phyloP scores from a whole-genome alignment of 2,888 invertebrate genomes.

The Rosalia funebris region DNA sequence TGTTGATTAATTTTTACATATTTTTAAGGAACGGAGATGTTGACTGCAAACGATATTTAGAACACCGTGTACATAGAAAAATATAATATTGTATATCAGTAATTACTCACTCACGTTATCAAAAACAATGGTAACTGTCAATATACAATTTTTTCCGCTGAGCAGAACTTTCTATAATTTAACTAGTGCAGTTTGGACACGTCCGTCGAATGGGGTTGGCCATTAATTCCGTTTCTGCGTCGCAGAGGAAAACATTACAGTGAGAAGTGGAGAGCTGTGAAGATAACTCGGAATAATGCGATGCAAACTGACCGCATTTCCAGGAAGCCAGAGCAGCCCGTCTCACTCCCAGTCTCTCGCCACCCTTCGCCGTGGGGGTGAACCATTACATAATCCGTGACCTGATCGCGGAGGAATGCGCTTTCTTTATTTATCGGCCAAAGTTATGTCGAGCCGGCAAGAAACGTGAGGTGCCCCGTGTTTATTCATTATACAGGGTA shows the following conservation, averaged over 20 bases:
- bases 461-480: neutral
- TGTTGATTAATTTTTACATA: too few species aligned
- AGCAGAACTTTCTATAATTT: too few species aligned
- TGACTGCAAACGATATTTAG: too few species aligned
- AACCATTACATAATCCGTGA: slow-evolving; percentile 16
- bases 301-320: slow-evolving; percentile 12
- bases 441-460: neutral
- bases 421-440: slow-evolving; percentile 8
- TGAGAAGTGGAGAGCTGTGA: neutral
- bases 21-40: too few species aligned
- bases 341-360: neutral
- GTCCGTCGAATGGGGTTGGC: neutral
- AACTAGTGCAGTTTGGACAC: neutral
- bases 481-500: neutral
- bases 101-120: too few species aligned
- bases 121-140: too few species aligned
- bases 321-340: slow-evolving; percentile 7
- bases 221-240: slow-evolving; percentile 6
- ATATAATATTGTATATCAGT: too few species aligned
- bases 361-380: slow-evolving; percentile 7
- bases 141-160: too few species aligned
- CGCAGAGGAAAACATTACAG: neutral
- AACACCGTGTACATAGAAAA: too few species aligned
- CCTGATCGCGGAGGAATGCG: slow-evolving; percentile 9
- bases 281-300: neutral